These are phyloP conservation scores for Salvelinus sp. DNA, from an alignment of 2,113 vertebrate genomes.

Conservation along the genomic window DNA sequence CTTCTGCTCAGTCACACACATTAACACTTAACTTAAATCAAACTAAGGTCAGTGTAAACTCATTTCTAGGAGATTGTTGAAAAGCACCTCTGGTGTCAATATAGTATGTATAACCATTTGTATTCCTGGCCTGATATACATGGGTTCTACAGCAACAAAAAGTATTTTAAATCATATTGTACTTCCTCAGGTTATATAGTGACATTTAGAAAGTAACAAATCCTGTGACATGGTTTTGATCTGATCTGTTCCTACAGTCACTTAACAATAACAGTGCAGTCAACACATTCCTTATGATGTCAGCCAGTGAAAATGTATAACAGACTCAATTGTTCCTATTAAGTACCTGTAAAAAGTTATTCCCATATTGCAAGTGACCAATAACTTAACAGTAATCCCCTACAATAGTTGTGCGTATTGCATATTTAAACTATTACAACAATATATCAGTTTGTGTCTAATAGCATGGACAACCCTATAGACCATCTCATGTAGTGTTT, in stretches of 20 bases:
- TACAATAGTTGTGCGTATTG: conserved; percentile 5
- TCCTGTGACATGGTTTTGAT: no score
- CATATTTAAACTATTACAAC: conserved; percentile 2
- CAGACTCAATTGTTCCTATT: neutral
- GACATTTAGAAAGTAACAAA: no score
- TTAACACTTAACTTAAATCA: neutral
- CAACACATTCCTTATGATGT: neutral
- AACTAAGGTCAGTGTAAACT: conserved; percentile 42
- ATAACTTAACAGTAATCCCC: neutral
- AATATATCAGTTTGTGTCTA: conserved; percentile 26
- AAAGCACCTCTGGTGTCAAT: neutral
- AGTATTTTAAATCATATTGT: no score
- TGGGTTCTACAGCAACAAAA: no score
- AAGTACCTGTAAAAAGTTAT: no score
- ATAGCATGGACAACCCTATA: neutral
- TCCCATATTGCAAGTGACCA: neutral
- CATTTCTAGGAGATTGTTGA: conserved; percentile 8
- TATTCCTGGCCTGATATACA: no score
- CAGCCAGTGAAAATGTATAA: neutral
- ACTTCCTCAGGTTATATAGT: no score
- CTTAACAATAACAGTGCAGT: neutral
- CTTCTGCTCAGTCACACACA: neutral
- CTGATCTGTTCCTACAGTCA: neutral
- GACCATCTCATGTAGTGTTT: neutral
- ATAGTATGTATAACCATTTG: neutral